A percentile compares a stretch with the other conserved stretches of the same genome.
Evolutionary conservation across 1,140 invertebrate species (phyloP).

Genomic region (Atta cephalotes): DNA sequence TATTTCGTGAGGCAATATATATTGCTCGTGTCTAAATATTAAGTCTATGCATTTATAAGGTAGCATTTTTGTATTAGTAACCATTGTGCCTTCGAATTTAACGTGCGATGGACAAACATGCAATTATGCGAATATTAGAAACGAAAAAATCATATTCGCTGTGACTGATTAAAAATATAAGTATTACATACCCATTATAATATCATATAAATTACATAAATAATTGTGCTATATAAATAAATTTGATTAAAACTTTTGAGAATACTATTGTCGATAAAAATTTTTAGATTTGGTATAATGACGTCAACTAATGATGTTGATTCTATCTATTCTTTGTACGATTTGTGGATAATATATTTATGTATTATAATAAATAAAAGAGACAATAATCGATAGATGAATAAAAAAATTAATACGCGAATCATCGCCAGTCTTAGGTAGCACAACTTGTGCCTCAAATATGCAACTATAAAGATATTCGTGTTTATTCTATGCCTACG

Average conservation of each 20-base stretch:
- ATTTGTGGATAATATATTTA: conserved; percentile 25
- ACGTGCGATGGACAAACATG: conserved; percentile 34
- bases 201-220: conserved; percentile 43
- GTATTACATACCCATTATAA: conserved; percentile 36
- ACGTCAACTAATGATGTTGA: conserved; percentile 27
- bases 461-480: conserved; percentile 25
- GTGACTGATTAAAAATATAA: conserved; percentile 63
- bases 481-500: background rate
- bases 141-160: conserved; percentile 35
- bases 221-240: conserved; percentile 34
- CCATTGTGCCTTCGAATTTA: conserved; percentile 70
- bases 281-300: conserved; percentile 2
- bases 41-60: conserved; percentile 58
- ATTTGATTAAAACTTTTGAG: conserved; percentile 35
- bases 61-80: conserved; percentile 62
- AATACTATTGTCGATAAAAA: conserved; percentile 21
- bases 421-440: conserved; percentile 12
- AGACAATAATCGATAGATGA: conserved; percentile 26
- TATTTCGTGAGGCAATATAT: conserved; percentile 12
- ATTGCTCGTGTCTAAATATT: background rate
- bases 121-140: conserved; percentile 55
- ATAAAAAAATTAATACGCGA: conserved; percentile 16
- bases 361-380: conserved; percentile 13
- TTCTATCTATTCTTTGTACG: conserved; percentile 6
- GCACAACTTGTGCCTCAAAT: conserved; percentile 21